phyloP scores from a whole-genome alignment of 2,797 vertebrate species.

The Ctenochaetus hawaiiensis region DNA sequence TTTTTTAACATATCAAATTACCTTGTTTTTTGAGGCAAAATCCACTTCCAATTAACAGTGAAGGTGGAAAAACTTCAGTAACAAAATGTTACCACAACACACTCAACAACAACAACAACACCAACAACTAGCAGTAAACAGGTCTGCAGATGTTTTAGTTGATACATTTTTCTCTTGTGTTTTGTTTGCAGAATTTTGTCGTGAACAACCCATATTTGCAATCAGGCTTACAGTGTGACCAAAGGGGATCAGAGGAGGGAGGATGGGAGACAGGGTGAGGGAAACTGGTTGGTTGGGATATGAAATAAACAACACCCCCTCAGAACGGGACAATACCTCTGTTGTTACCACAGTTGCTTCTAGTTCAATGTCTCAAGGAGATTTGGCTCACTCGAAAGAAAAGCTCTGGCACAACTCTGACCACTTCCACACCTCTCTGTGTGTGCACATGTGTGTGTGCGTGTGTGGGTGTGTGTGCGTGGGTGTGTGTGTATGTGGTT shows the following conservation, averaged over 20 bases:
- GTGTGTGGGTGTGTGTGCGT: neutral
- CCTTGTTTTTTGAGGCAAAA: too few relatives aligned
- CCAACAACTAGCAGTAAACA: too few relatives aligned
- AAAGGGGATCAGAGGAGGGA: constrained; percentile 13
- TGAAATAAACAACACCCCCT: constrained; percentile 43
- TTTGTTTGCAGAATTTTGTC: neutral
- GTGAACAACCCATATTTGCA: neutral
- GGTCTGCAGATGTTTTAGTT: neutral
- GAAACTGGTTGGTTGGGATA: constrained; percentile 21
- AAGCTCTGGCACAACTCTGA: constrained; percentile 27
- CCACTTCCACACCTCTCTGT: neutral
- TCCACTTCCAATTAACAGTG: neutral
- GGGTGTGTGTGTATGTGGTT: neutral
- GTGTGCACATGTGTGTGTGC: neutral
- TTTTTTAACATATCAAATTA: too few relatives aligned
- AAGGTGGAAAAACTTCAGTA: neutral
- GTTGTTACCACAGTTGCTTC: constrained; percentile 45
- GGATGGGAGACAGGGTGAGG: neutral
- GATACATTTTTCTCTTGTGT: neutral
- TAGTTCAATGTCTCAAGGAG: constrained; percentile 38
- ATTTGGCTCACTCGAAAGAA: constrained; percentile 36
- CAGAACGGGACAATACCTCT: constrained; percentile 47
- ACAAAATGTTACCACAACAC: neutral
- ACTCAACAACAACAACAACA: too few relatives aligned
- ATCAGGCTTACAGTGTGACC: constrained; percentile 4